Base-by-base conservation (phyloP, 2,888 invertebrate genomes). In the Taenaris catops region DNA sequence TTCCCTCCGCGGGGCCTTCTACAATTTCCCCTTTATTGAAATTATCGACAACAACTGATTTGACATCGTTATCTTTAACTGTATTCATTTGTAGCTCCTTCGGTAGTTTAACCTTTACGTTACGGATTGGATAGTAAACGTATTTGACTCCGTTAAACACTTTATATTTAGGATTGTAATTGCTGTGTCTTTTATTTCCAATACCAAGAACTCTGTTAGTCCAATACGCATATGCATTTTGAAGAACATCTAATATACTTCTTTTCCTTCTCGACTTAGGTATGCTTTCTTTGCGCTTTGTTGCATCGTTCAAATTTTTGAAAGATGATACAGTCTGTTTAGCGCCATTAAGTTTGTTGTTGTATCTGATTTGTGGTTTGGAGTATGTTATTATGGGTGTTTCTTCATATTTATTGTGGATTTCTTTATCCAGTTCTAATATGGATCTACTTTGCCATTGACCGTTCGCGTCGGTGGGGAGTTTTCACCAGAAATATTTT, bases 401-500 rank as follows among this genome's bases (percentile, higher is more conserved):
- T 3, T 49, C 50, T 27, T 45, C 42, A 3, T 40, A 34, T 37
- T 21, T 49, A 4, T 33, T 17, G 38, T 53, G 37, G 2, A 25
- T 29, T 25, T 50, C 56, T 45, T 58, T 54, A 25, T 40, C 54
- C 25, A 57, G 58, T 42, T 70, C 62, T 28, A 61, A 50, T 44
- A 79, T 65, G 29, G 75, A 76, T 54, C 84, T 56, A 48, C 81
- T 83, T 51, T 80, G 84, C 86, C 84, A 86, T 53, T 86, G 87
- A 8, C 75, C 83, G 25, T 84, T 84, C 1, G 80, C 71, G 34
- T 86, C 84, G 50, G n/a, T n/a, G n/a, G n/a, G n/a, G n/a, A n/a
- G n/a, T 86, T 84, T 4, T 75, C 72, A 68, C 75, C 41, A n/a
- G 14, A 4, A 14, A 14, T 4, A 14, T 3, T 14, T 14, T 3